Evolutionary conservation across 2,888 invertebrate species (phyloP), one percentile per base, ranked within the genome.

Genomic region (Chloromyia formosa): DNA sequence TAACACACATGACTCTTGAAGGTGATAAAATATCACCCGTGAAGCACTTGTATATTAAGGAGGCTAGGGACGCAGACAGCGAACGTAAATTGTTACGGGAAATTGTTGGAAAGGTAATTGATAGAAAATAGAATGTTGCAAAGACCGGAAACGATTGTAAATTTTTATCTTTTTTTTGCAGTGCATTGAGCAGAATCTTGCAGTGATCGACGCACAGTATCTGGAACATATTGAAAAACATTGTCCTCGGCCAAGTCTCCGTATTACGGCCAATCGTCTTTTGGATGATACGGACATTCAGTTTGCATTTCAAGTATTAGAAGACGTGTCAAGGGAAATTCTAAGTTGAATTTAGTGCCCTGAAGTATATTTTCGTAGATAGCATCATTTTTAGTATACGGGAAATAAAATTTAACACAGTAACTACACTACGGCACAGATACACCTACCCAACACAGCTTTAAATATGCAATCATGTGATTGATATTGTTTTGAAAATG

Each of bases 11-110:
- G 80, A 84, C 80, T n/a, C 83, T 90, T 78, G 82, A 86, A 4
- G 92, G 93, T 1, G 87, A 90, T 78, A 86, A 86, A 4, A 79
- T 90, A 0, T 93, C 93, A 0, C 95, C 95, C 0, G 84, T 94
- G 0, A 93, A 94, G 78, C 93, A 94, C 82, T 82, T 95, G 1
- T 90, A 90, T 80, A 84, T 94, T 53, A 87, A 87, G 4, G 85
- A 87, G 0, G 88, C 88, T 49, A 78, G 87, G 0, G 86, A 86
- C 1, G 83, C 83, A 76, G 81, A 84, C 0, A 81, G 84, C 0
- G 90, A 91, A 79, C 82, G 85, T 4, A 82, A 85, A 12, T 85
- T 90, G 77, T 86, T 95, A 1, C 86, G 87, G 2, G 85, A 88
- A 79, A 89, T 94, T 58, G 89, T 91, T 14, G 87, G 88, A 27